Percentiles rank a stretch among this genome's conserved stretches.
Evolutionary conservation across 1,140 invertebrate genomes (phyloP).

Genomic region (Cydia fagiglandana): DNA sequence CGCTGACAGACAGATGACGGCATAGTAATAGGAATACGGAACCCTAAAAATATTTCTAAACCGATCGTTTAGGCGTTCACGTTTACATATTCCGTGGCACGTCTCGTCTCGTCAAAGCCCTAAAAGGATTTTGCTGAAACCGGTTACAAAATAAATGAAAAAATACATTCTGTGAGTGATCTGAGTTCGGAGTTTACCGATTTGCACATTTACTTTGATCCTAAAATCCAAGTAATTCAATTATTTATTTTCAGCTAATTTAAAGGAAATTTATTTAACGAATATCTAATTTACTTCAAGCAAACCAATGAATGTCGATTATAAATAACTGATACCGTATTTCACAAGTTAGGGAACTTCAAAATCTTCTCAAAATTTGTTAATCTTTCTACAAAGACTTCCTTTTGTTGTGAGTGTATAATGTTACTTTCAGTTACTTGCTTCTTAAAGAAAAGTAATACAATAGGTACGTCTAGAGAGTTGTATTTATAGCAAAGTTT

Average conservation of each 20-base stretch:
- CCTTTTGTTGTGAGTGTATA: background rate
- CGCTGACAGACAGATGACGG: too few relatives aligned
- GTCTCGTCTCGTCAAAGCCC: background rate
- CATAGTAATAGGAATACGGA: too few relatives aligned
- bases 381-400: background rate
- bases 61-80: background rate
- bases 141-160: background rate
- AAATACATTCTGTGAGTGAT: background rate
- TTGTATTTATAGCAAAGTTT: conserved; percentile 19
- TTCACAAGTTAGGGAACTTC: background rate
- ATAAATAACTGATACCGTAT: conserved; percentile 1
- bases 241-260: background rate
- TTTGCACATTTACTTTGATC: too few relatives aligned
- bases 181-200: background rate
- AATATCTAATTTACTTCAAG: background rate
- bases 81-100: conserved; percentile 21
- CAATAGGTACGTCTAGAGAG: background rate
- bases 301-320: background rate
- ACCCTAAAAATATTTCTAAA: background rate
- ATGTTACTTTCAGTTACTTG: too few relatives aligned
- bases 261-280: background rate
- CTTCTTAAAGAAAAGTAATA: conserved; percentile 1
- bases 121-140: conserved; percentile 1
- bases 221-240: background rate
- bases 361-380: background rate